Base-by-base conservation (phyloP, 2,113 vertebrate genomes). In the Lepidothrix coronata region DNA sequence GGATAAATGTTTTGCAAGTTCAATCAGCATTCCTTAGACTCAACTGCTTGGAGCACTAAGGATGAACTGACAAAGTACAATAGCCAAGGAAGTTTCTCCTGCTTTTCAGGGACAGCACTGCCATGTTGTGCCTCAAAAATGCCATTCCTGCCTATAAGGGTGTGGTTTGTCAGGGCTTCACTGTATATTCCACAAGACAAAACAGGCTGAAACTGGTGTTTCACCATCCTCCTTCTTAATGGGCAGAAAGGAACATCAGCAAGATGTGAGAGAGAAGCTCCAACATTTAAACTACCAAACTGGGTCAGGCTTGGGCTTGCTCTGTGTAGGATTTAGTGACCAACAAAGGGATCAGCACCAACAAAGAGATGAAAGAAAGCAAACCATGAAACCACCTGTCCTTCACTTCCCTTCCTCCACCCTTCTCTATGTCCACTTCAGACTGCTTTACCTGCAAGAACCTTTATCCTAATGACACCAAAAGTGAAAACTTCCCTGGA, bases 111-210 rank as follows among this genome's bases (percentile, higher is more conserved):
- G 15, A 39, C 21, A 59, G 21, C 0, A 0, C 73, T 63, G 35
- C 77, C 0, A 0, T 9, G 0, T 6, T 33, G 30, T 39, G 30
- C 57, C 55, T 58, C 28, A 21, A 9, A 48, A 75, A 57, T 43
- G 66, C 84, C 81, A 46, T 59, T 74, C 65, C 68, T 67, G 39
- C 17, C 58, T 71, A 1, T 31, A 30, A 79, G 18, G 4, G 13
- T 55, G 35, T 20, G 14, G 27, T 62, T 83, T 76, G 6, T 33
- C 31, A 61, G 77, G 51, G 30, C 9, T 74, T 84, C 30, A 10
- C 22, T 23, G 19, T 31, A 2, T 44, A 33, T 68, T 74, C 44
- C 31, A 49, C 28, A 22, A 76, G n/a, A 52, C 16, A 91, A 49
- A 88, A 33, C 12, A 68, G 37, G 31, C 11, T 68, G 51, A 81